Percentiles rank a stretch among this genome's conserved stretches.
Conservation (phyloP, 2,113 vertebrate genomes). For the Spilogale gracilis region DNA sequence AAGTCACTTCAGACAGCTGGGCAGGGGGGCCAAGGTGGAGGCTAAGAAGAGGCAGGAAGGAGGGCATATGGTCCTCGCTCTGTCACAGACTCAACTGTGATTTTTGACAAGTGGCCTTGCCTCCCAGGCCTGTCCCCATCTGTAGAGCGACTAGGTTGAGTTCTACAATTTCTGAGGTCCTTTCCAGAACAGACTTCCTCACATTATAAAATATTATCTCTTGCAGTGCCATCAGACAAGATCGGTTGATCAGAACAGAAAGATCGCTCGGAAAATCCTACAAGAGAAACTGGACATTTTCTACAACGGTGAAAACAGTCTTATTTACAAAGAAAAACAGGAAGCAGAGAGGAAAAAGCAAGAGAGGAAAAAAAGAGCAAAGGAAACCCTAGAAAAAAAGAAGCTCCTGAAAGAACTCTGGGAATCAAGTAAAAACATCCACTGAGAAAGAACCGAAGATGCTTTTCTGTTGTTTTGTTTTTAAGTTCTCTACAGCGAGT, state of each 20-base stretch:
- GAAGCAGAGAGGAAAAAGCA: slow-evolving; percentile 91
- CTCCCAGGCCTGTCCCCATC: background rate
- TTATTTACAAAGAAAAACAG: slow-evolving; percentile 88
- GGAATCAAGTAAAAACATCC: slow-evolving; percentile 65
- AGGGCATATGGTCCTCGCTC: background rate
- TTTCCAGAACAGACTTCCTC: background rate
- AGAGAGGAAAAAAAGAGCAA: slow-evolving; percentile 92
- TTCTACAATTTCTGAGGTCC: background rate
- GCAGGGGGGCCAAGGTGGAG: fast-evolving
- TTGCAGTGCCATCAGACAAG: slow-evolving; percentile 97
- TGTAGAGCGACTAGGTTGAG: background rate
- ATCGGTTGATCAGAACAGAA: slow-evolving; percentile 94
- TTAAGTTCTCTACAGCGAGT: background rate
- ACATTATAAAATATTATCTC: slow-evolving; percentile 47
- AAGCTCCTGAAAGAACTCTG: slow-evolving; percentile 90
- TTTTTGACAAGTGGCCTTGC: background rate
- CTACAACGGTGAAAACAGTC: slow-evolving; percentile 92
- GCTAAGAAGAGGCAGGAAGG: background rate
- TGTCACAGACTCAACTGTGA: background rate
- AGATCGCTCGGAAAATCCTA: slow-evolving; percentile 94
- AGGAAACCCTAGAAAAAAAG: slow-evolving; percentile 94
- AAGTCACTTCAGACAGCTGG: background rate
- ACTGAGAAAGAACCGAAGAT: fast-evolving
- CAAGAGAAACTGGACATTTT: slow-evolving; percentile 94
- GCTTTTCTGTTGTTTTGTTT: background rate